phyloP scores from a whole-genome alignment of 2,888 invertebrate species.

The Hirtodrosophila histrioides region DNA sequence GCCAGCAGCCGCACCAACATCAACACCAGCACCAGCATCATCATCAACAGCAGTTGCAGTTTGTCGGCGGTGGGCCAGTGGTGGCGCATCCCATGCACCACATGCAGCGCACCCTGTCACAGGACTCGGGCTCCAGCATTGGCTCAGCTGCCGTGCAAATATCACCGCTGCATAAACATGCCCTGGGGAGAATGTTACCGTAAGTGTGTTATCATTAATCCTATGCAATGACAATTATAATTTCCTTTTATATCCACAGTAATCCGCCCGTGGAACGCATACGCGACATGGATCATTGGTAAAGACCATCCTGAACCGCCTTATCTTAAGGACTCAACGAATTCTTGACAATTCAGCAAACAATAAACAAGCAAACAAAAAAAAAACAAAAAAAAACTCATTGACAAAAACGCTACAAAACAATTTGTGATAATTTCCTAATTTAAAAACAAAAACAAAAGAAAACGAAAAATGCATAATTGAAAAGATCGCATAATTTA shows the following conservation, averaged over 20 bases:
- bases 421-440: conserved; percentile 77
- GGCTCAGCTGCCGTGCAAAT: conserved; percentile 85
- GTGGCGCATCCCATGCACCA: conserved; percentile 74
- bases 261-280: conserved; percentile 84
- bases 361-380: conserved; percentile 10
- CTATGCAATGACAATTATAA: too few relatives aligned
- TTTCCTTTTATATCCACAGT: conserved; percentile 51
- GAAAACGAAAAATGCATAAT: conserved; percentile 30
- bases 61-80: conserved; percentile 63
- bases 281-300: conserved; percentile 84
- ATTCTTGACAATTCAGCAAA: conserved; percentile 47
- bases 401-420: conserved; percentile 63
- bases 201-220: conserved; percentile 57
- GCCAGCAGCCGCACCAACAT: conserved; percentile 36
- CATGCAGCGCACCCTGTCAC: conserved; percentile 86
- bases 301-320: conserved; percentile 44
- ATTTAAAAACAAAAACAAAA: conserved; percentile 44
- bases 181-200: conserved; percentile 84
- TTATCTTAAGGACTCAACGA: conserved; percentile 20
- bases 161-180: conserved; percentile 83
- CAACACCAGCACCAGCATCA: conserved; percentile 55
- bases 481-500: conserved; percentile 56
- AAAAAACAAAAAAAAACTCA: conserved; percentile 14
- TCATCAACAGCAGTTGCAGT: conserved; percentile 68
- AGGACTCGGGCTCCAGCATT: conserved; percentile 87